Evolutionary conservation across 2,797 vertebrate genomes (phyloP), one percentile per base, ranked within the genome.

Genomic region (Spondyliosoma cantharus): DNA sequence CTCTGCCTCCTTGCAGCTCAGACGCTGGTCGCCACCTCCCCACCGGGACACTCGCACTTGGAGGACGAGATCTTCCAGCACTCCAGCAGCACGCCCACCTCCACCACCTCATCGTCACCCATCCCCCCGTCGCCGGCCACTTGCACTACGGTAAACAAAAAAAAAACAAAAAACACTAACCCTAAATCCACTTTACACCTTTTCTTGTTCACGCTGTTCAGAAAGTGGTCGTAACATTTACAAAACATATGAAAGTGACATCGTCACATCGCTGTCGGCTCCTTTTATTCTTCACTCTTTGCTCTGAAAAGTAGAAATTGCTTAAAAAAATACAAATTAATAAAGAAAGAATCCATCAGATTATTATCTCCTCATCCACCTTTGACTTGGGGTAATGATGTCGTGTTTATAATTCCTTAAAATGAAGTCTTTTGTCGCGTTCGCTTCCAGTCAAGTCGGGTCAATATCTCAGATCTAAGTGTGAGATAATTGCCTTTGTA

Each of bases 41-140:
- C 97, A 0, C 94, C 96, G 4, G 94, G 95, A 78, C 92, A 96
- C 88, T 94, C 94, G 19, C 92, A 95, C 86, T 87, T 96, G 93
- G 97, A 98, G 86, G 97, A 98, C 0, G 97, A 98, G 89, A 93
- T 97, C 91, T 97, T 97, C 94, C 96, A 96, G 83, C 95, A 93
- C 87, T 97, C 96, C 61, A 97, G 96, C 94, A 97, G 96, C 93
- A 94, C 93, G 0, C 97, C 97, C 61, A 97, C 97, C 67, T 97
- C 97, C 43, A 97, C 97, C 87, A 97, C 97, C 15, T 97, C 96
- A 3, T 97, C 96, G 17, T 97, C 96, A 0, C 97, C 97, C 59
- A 97, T 96, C 66, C 96, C 97, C 0, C 96, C 96, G 24, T 97
- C 96, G 5, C 96, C 96, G 0, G 96, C 96, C 83, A 96, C 96